Conservation (phyloP, 2,113 vertebrate genomes). For the Protomyctophum bolini region DNA sequence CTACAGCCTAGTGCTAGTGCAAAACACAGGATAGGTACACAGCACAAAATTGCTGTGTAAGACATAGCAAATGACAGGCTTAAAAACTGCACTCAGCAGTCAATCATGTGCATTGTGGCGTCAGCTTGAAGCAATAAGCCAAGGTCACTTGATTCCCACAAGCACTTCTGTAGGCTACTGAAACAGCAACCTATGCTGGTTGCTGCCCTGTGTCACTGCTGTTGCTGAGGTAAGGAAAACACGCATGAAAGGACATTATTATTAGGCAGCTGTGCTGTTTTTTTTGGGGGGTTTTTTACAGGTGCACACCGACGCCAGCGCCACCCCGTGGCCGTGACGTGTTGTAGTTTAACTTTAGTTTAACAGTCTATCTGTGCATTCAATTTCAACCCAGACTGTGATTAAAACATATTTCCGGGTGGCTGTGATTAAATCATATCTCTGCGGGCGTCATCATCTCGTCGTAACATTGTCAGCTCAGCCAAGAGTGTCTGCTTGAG, state of each 20-base stretch:
- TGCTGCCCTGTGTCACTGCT: constrained; percentile 1
- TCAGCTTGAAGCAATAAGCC: not conserved
- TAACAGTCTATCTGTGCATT: too few relatives aligned
- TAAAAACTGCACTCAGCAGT: not conserved
- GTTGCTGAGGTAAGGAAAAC: constrained; percentile 33
- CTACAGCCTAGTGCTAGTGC: too few relatives aligned
- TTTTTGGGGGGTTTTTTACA: not conserved
- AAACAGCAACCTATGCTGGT: constrained; percentile 9
- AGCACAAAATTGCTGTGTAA: too few relatives aligned
- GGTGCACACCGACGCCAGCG: constrained; percentile 11
- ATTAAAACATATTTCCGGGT: too few relatives aligned
- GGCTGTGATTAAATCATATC: too few relatives aligned
- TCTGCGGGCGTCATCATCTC: too few relatives aligned
- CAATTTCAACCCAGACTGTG: too few relatives aligned
- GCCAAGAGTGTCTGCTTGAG: too few relatives aligned
- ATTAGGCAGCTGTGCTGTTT: not conserved
- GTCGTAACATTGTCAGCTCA: too few relatives aligned
- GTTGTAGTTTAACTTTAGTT: constrained; percentile 4
- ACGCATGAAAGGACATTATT: not conserved
- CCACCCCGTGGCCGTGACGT: too few relatives aligned
- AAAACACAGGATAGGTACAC: too few relatives aligned
- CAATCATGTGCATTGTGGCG: not conserved
- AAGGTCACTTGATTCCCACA: constrained; percentile 4
- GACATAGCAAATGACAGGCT: not conserved
- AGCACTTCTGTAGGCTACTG: not conserved